Evolutionary conservation across 2,113 vertebrate species (phyloP).

Genomic region (Anolis sagrei): DNA sequence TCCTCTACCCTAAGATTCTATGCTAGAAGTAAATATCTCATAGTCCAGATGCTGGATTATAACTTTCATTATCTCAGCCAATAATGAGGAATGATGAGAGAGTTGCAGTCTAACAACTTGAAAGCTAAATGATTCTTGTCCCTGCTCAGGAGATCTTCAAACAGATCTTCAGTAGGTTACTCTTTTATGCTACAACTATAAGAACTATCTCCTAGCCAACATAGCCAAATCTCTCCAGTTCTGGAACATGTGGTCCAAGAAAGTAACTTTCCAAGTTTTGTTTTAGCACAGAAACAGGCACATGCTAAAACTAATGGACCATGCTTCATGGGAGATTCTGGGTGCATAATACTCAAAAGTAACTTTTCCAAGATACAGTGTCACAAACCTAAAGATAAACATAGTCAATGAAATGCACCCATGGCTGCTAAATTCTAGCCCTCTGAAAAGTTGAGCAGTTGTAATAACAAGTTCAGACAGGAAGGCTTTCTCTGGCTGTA

Average conservation of each 20-base stretch:
- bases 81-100: not conserved
- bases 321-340: too few species aligned
- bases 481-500: not conserved
- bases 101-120: not conserved
- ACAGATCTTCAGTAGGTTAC: too few species aligned
- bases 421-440: not conserved
- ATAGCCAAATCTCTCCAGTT: not conserved
- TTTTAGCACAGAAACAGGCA: not conserved
- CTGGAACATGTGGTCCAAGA: not conserved
- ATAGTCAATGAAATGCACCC: not conserved
- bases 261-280: too few species aligned
- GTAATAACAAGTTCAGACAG: not conserved
- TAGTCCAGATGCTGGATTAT: not conserved
- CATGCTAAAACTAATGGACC: too few species aligned
- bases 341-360: not conserved
- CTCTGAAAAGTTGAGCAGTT: not conserved
- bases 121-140: too few species aligned
- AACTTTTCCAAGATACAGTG: not conserved
- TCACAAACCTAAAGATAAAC: not conserved
- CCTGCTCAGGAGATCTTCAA: too few species aligned
- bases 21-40: not conserved
- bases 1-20: not conserved
- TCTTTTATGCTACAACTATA: too few species aligned
- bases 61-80: not conserved
- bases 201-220: too few species aligned